phyloP scores from a whole-genome alignment of 2,888 invertebrate species.

The Cryptophagus acutangulus region DNA sequence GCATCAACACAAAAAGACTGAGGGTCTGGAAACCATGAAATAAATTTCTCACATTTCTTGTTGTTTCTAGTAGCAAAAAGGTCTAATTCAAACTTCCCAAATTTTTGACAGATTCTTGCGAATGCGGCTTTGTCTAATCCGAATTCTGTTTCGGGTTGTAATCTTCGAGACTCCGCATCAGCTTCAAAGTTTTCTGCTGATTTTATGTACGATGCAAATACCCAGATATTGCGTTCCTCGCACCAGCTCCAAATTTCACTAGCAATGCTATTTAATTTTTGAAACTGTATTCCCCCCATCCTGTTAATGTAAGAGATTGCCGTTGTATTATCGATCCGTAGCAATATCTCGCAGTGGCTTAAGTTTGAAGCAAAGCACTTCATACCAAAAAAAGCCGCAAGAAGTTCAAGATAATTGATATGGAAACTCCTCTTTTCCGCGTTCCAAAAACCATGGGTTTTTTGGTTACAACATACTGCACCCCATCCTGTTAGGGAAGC shows the following conservation, averaged over 20 bases:
- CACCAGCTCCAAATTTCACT: conserved; percentile 28
- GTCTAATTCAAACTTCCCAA: conserved; percentile 10
- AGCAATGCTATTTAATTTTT: conserved; percentile 19
- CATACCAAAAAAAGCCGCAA: conserved; percentile 22
- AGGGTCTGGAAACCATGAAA: conserved; percentile 32
- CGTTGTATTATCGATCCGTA: conserved; percentile 25
- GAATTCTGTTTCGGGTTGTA: conserved; percentile 5
- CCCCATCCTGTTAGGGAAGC: conserved; percentile 27
- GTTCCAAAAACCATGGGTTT: conserved; percentile 21
- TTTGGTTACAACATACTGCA: conserved; percentile 13
- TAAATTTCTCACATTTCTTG: conserved; percentile 27
- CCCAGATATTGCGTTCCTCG: conserved; percentile 21
- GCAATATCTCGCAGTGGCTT: conserved; percentile 17
- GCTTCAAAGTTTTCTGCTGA: conserved; percentile 7
- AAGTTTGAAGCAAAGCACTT: conserved; percentile 22
- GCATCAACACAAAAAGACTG: conserved; percentile 27
- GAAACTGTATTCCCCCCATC: conserved; percentile 24
- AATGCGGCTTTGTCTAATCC: conserved; percentile 2
- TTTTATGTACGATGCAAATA: conserved; percentile 28
- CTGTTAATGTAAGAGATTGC: conserved; percentile 16
- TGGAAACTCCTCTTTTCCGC: conserved; percentile 15
- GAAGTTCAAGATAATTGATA: conserved; percentile 26
- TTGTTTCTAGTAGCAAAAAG: conserved; percentile 10
- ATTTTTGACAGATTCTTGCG: not conserved
- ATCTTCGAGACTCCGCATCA: conserved; percentile 4